phyloP scores from a whole-genome alignment of 2,797 vertebrate genomes.

The Chelmon rostratus region DNA sequence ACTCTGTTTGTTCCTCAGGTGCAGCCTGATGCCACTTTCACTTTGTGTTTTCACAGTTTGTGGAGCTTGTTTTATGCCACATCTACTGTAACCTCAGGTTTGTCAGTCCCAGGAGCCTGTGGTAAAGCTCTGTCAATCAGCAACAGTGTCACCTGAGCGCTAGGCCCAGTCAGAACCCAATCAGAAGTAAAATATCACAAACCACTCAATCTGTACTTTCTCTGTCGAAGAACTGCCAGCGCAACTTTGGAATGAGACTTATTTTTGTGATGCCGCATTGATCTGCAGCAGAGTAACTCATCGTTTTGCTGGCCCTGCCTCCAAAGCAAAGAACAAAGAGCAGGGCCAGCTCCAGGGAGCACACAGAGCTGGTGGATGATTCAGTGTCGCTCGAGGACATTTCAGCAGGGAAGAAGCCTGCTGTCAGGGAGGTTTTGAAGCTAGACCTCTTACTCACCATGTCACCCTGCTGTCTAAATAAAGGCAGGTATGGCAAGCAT shows the following conservation, averaged over 20 bases:
- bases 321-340: constrained; percentile 25
- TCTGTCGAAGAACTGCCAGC: constrained; percentile 7
- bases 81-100: constrained; percentile 23
- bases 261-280: constrained; percentile 34
- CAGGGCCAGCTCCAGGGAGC: constrained; percentile 10
- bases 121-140: constrained; percentile 33
- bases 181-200: not conserved
- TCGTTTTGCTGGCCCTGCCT: not conserved
- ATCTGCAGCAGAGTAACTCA: constrained; percentile 14
- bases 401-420: constrained; percentile 31
- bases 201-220: not conserved
- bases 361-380: constrained; percentile 41
- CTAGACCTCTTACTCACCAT: constrained; percentile 31
- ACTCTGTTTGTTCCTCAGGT: constrained; percentile 14
- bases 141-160: not conserved
- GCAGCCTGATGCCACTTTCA: constrained; percentile 1
- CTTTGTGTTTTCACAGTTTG: constrained; percentile 12
- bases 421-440: constrained; percentile 37
- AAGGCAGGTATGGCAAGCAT: constrained; percentile 3
- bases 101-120: constrained; percentile 12
- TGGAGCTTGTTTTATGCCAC: constrained; percentile 19
- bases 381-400: constrained; percentile 52
- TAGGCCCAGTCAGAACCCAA: constrained; percentile 3
- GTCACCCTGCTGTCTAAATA: constrained; percentile 36
- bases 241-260: constrained; percentile 23